Evolutionary conservation across 1,140 invertebrate genomes (phyloP), one percentile per base, ranked within the genome.

Genomic region (Drosophila nigromelanica): DNA sequence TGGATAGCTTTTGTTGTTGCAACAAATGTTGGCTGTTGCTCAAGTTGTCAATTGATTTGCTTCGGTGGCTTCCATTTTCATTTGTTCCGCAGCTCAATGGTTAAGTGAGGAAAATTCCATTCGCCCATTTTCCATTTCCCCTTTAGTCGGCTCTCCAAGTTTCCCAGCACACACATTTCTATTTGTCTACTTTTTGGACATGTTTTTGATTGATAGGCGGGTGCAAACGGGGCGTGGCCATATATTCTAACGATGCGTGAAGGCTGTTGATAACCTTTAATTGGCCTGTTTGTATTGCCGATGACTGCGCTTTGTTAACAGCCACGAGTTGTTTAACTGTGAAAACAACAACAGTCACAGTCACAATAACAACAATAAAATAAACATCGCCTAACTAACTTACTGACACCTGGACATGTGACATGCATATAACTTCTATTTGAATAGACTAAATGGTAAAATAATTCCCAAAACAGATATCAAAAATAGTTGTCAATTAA

Each of bases 1-100:
- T n/a, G 18, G 14, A 55, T n/a, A n/a, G n/a, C 75, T 68, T 51
- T 76, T 80, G 76, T 76, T 80, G 76, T 54, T 74, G 43, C 74
- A 60, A 62, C 62, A 81, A 73, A 70, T 87, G 76, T 78, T 67
- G 70, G 67, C 76, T 73, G 82, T 61, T 78, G 82, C 76, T 66
- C 54, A 71, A 89, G 76, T 76, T 73, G 83, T 68, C 72, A 79
- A 87, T 79, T 89, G 79, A 82, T 82, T 89, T 82, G 73, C 72
- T 82, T 64, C 3, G 47, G 6, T 5, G 24, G 5, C n/a, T 50
- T 30, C 24, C n/a, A 33, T 50, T 15, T 30, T 12, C 7, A 50
- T 52, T n/a, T 30, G 42, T 18, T 18, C 12, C 42, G 54, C 37
- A 27, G 14, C 24, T 33, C 37, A 24, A 56, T 15, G 40, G 24